A percentile compares a stretch with the other conserved stretches of the same genome.
phyloP scores from a whole-genome alignment of 1,140 invertebrate species.

The Ctenoplectra terminalis region DNA sequence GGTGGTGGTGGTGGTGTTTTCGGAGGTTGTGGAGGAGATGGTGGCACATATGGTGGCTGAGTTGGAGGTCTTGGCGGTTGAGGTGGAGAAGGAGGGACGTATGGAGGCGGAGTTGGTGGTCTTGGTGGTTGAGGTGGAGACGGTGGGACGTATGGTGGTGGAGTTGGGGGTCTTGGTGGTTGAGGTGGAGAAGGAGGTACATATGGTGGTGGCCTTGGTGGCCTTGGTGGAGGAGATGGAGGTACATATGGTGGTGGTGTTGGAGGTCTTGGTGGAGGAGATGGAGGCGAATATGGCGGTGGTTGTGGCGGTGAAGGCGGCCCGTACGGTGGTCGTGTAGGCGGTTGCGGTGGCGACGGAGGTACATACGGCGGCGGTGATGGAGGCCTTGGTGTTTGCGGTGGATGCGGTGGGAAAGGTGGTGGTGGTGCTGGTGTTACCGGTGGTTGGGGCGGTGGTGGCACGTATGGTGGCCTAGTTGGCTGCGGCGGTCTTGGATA shows the following conservation, averaged over 20 bases:
- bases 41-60: not conserved
- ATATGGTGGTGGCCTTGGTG: not conserved
- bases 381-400: constrained; percentile 8
- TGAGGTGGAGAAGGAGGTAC: constrained; percentile 67
- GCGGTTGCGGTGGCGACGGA: not conserved
- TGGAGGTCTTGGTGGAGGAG: not conserved
- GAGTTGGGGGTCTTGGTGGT: constrained; percentile 69
- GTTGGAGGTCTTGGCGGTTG: constrained; percentile 65
- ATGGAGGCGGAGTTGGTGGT: constrained; percentile 59
- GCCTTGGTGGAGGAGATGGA: constrained; percentile 7
- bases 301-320: constrained; percentile 37
- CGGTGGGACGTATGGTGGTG: constrained; percentile 62
- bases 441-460: constrained; percentile 46
- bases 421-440: constrained; percentile 19
- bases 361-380: constrained; percentile 43
- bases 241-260: not conserved
- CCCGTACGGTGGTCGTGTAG: constrained; percentile 55
- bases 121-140: constrained; percentile 73
- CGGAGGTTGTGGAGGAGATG: not conserved
- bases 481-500: constrained; percentile 27
- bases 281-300: not conserved
- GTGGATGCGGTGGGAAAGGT: not conserved
- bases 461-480: constrained; percentile 20
- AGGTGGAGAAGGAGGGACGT: constrained; percentile 69
- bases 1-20: not conserved